These are phyloP conservation scores for Telmatherina bonti DNA, from an alignment of 2,797 vertebrate genomes.

Conservation along the genomic window DNA sequence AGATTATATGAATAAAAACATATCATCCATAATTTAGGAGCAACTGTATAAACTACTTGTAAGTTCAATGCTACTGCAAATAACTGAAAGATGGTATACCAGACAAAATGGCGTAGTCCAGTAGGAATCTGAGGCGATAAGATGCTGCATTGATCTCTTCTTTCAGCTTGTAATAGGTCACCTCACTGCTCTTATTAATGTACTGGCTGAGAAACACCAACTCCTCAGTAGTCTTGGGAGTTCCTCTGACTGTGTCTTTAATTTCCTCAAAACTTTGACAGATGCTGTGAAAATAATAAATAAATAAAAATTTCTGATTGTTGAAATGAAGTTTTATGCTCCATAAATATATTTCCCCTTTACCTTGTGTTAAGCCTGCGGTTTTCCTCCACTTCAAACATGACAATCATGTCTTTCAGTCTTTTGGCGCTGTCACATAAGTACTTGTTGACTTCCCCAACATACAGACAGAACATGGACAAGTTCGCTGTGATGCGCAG, in stretches of 20 bases:
- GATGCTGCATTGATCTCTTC: conserved; percentile 83
- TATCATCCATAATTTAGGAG: neutral
- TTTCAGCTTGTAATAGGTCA: conserved; percentile 85
- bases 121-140: conserved; percentile 85
- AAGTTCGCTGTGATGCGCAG: conserved; percentile 87
- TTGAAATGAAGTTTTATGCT: conserved; percentile 7
- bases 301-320: neutral
- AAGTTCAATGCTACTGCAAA: neutral
- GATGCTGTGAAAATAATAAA: conserved; percentile 78
- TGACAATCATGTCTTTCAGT: conserved; percentile 85
- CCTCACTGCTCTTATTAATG: conserved; percentile 85
- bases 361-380: conserved; percentile 87
- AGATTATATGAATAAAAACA: neutral
- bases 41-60: neutral
- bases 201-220: conserved; percentile 84
- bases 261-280: conserved; percentile 87
- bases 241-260: conserved; percentile 78
- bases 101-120: conserved; percentile 86
- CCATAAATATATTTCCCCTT: neutral
- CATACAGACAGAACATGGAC: conserved; percentile 90
- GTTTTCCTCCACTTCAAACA: conserved; percentile 87
- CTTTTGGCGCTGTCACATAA: conserved; percentile 82
- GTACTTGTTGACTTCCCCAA: conserved; percentile 84
- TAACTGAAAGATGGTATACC: conserved; percentile 71
- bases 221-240: conserved; percentile 85